phyloP scores from a whole-genome alignment of 1,140 invertebrate genomes.

The Tribolium castaneum region DNA sequence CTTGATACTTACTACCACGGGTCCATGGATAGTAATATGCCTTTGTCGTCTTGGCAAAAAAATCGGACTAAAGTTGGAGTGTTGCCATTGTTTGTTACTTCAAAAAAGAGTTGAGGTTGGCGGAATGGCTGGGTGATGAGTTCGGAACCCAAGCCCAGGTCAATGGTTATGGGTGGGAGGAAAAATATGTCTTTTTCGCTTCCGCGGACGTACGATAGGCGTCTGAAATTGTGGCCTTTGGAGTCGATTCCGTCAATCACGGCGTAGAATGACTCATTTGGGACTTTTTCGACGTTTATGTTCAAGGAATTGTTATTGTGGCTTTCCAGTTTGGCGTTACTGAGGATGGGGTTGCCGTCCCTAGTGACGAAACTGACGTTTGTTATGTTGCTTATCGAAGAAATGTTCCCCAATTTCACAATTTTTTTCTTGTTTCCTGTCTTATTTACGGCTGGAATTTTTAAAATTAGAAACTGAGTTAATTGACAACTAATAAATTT shows the following conservation, averaged over 20 bases:
- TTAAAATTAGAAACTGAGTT: background rate
- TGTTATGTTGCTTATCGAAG: constrained; percentile 37
- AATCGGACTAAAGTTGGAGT: constrained; percentile 49
- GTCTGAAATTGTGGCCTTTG: constrained; percentile 49
- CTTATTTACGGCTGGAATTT: background rate
- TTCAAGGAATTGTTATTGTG: background rate
- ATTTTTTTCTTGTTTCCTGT: constrained; percentile 39
- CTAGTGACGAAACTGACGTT: constrained; percentile 36
- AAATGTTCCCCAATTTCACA: constrained; percentile 46
- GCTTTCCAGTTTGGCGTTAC: constrained; percentile 41
- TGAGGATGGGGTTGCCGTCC: constrained; percentile 39
- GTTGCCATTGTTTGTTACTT: constrained; percentile 57
- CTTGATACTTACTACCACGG: constrained; percentile 46
- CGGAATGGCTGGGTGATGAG: constrained; percentile 38
- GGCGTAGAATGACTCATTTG: constrained; percentile 42
- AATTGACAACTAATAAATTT: constrained; percentile 34
- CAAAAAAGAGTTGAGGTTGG: constrained; percentile 52
- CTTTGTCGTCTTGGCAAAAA: constrained; percentile 50
- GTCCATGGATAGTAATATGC: constrained; percentile 47
- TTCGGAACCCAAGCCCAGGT: constrained; percentile 50
- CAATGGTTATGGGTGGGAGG: constrained; percentile 47
- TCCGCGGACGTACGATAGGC: constrained; percentile 24
- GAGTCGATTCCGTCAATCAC: constrained; percentile 51
- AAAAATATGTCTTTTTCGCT: background rate
- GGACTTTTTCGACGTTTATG: constrained; percentile 30